Percentiles rank a stretch among this genome's conserved stretches.
Evolutionary conservation across 2,113 vertebrate genomes (phyloP).

Genomic region (Aplodontia rufa): DNA sequence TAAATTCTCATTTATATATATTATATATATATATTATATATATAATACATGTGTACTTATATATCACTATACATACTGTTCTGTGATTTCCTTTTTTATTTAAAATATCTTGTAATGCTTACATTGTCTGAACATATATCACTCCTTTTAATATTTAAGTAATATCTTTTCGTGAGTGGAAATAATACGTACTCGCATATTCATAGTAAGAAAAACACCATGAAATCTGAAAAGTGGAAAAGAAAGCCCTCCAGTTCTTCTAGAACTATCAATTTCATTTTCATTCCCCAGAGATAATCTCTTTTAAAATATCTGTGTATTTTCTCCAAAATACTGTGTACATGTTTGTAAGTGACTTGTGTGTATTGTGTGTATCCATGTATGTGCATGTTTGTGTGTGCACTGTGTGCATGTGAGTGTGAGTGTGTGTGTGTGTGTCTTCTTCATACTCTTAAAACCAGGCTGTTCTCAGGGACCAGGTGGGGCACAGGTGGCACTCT

Average conservation of each 20-base stretch:
- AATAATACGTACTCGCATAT: neutral
- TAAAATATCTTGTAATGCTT: neutral
- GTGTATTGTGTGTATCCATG: neutral
- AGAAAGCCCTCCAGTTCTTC: neutral
- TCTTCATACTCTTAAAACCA: neutral
- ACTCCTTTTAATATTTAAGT: neutral
- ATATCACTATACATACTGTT: neutral
- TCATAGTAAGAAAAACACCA: neutral
- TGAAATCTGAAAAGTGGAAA: neutral
- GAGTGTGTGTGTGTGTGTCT: neutral
- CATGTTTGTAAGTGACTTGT: neutral
- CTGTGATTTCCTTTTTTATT: neutral
- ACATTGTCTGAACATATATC: neutral
- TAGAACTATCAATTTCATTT: neutral
- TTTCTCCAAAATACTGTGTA: neutral
- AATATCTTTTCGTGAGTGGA: neutral
- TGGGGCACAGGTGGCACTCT: neutral
- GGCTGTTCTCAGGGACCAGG: neutral
- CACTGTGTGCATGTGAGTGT: neutral
- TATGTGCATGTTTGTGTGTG: neutral
- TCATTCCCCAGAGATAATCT: neutral
- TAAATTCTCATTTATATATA: neutral
- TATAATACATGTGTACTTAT: neutral
- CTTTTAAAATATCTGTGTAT: neutral
- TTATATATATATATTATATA: no score